These are phyloP conservation scores for Neoarius graeffei DNA, from an alignment of 2,113 vertebrate species.

Conservation along the genomic window DNA sequence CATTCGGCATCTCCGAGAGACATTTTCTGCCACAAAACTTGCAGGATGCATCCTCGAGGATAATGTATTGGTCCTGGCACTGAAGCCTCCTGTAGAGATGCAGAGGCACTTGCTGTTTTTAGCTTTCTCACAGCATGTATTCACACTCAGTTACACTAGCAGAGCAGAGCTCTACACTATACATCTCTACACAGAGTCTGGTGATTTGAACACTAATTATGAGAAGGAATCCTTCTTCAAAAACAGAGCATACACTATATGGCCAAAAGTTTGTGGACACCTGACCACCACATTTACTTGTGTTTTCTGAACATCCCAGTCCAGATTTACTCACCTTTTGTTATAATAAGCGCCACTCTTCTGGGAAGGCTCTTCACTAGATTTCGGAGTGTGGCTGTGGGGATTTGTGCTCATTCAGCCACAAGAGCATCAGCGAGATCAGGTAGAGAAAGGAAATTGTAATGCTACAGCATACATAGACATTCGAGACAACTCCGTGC, in stretches of 20 bases:
- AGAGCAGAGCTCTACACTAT: neutral
- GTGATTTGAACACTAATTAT: neutral
- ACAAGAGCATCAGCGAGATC: too few species aligned
- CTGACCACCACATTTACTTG: too few species aligned
- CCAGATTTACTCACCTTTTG: too few species aligned
- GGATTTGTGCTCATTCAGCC: too few species aligned
- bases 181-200: neutral
- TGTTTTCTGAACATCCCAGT: too few species aligned
- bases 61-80: neutral
- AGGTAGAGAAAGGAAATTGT: too few species aligned
- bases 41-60: neutral
- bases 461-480: too few species aligned
- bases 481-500: too few species aligned
- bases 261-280: neutral
- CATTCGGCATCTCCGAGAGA: neutral
- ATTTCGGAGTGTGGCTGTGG: too few species aligned
- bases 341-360: too few species aligned
- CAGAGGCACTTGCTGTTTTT: constrained; percentile 38
- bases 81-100: constrained; percentile 5
- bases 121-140: constrained; percentile 24
- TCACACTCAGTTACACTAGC: constrained; percentile 18
- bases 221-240: neutral
- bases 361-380: too few species aligned
- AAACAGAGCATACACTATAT: neutral
- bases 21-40: neutral